These are phyloP conservation scores for Hyaena hyaena DNA, from an alignment of 2,113 vertebrate genomes.

Conservation along the genomic window DNA sequence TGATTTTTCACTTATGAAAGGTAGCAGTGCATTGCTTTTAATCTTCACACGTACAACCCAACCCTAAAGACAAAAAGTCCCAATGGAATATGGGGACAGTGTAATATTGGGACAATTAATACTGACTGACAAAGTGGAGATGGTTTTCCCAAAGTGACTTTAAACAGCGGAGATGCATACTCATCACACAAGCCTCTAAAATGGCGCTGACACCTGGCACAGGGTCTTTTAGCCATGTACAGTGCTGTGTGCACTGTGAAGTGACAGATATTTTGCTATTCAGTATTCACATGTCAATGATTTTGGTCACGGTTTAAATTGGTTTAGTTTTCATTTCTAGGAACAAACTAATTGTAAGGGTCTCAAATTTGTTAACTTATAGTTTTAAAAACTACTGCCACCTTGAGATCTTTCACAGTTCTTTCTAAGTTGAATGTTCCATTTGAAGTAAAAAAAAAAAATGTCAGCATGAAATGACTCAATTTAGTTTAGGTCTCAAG, in stretches of 20 bases:
- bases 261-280: not conserved
- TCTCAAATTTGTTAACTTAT: not conserved
- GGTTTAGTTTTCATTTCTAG: not conserved
- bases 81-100: not conserved
- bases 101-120: not conserved
- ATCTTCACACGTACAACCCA: not conserved
- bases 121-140: not conserved
- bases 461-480: not conserved
- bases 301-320: not conserved
- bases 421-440: not conserved
- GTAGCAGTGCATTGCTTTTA: not conserved
- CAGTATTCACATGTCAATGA: not conserved
- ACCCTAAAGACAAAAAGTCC: not conserved
- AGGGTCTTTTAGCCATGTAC: not conserved
- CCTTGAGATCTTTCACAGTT: not conserved
- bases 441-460: slow-evolving; percentile 42
- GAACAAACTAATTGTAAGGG: not conserved
- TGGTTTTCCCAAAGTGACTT: not conserved
- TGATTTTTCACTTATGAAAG: not conserved
- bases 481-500: not conserved
- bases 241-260: not conserved
- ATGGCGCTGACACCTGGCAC: not conserved
- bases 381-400: not conserved
- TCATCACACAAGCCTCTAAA: not conserved
- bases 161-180: not conserved